Evolutionary conservation across 2,113 vertebrate species (phyloP).

Genomic region (Oreochromis niloticus): DNA sequence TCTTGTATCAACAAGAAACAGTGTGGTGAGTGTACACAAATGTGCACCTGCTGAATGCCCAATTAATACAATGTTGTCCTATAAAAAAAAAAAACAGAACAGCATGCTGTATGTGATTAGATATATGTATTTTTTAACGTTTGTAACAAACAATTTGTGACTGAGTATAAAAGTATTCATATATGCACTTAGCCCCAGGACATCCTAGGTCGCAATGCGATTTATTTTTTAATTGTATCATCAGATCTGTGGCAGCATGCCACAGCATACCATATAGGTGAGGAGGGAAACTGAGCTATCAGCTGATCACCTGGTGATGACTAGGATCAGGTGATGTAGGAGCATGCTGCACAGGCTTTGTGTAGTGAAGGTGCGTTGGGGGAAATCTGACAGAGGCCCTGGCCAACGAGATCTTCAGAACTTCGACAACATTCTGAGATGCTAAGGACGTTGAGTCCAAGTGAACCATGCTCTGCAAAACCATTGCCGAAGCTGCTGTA

Average conservation of each 20-base stretch:
- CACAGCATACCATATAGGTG: not conserved
- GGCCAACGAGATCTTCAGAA: not conserved
- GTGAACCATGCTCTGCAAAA: not conserved
- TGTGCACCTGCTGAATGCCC: conserved; percentile 75
- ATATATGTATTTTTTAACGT: accelerated
- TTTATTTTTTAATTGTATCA: not conserved
- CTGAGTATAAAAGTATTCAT: accelerated
- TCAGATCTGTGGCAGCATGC: not conserved
- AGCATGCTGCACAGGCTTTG: not conserved
- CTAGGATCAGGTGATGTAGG: not conserved
- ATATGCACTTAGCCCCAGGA: not conserved
- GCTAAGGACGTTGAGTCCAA: not conserved
- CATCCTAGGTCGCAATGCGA: accelerated
- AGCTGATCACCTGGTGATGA: not conserved
- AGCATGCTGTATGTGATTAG: not conserved
- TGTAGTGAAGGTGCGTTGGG: not conserved
- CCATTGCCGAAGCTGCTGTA: not conserved
- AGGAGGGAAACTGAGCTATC: not conserved
- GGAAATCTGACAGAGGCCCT: not conserved
- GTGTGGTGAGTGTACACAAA: conserved; percentile 58
- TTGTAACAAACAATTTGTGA: not conserved
- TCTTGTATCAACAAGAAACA: conserved; percentile 66
- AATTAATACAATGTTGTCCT: conserved; percentile 69
- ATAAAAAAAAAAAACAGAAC: not conserved
- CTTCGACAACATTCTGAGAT: not conserved